Conservation (phyloP, 2,797 vertebrate species). For the Lacerta bilineata region DNA sequence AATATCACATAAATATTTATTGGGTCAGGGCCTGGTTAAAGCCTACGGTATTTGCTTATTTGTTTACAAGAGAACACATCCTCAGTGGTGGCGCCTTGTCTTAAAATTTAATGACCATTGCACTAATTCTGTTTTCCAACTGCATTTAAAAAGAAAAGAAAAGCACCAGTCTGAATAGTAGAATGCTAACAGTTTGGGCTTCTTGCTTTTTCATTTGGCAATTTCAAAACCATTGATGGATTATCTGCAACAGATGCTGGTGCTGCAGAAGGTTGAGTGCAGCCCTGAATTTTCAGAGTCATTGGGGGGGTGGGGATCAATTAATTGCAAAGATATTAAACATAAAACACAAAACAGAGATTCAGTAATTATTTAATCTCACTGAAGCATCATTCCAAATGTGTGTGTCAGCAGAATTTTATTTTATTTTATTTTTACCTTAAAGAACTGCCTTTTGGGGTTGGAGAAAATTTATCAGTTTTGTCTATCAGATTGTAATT, state of each 20-base stretch:
- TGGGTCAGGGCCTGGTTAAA: rapidly evolving
- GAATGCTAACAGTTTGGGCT: background rate
- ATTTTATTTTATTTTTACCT: conserved; percentile 32
- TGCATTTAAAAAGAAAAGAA: background rate
- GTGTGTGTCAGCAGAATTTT: conserved; percentile 9
- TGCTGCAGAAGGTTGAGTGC: rapidly evolving
- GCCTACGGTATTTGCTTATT: background rate
- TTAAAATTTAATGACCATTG: background rate
- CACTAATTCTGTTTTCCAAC: conserved; percentile 5
- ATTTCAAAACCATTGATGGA: background rate
- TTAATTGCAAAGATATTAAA: conserved; percentile 23
- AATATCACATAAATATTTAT: background rate
- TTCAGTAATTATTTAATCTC: background rate
- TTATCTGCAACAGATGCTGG: conserved; percentile 17
- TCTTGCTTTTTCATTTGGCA: conserved; percentile 21
- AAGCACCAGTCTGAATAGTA: background rate
- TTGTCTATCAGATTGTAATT: conserved; percentile 38
- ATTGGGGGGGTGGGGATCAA: background rate
- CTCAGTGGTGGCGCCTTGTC: background rate
- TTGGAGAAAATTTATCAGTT: conserved; percentile 21
- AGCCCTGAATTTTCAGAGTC: background rate
- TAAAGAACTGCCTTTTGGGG: conserved; percentile 36
- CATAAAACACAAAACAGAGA: conserved; percentile 20
- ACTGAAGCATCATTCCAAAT: background rate
- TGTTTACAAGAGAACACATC: background rate